Percentiles rank a stretch among this genome's conserved stretches.
These are phyloP conservation scores for Pomacea maculata DNA, from an alignment of 1,140 invertebrate species.

Conservation along the genomic window DNA sequence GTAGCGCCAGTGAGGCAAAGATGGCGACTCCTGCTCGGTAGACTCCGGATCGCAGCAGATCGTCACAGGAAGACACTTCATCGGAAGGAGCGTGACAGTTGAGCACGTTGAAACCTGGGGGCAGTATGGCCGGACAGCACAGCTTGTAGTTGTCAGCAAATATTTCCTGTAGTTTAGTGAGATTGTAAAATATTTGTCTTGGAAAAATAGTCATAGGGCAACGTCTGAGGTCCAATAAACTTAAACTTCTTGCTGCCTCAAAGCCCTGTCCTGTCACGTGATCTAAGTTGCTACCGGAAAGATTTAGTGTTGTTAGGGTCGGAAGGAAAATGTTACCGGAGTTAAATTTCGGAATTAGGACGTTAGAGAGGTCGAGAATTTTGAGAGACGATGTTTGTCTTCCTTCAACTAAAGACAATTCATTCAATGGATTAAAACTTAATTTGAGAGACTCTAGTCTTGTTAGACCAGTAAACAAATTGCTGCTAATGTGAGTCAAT, in stretches of 20 bases:
- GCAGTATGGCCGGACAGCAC: not conserved
- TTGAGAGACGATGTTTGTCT: not conserved
- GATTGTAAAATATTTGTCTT: not conserved
- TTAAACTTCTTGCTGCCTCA: not conserved
- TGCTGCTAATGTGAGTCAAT: not conserved
- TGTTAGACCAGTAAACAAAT: not conserved
- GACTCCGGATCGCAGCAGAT: not conserved
- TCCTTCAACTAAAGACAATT: no score
- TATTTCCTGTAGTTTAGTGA: not conserved
- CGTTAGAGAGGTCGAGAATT: not conserved
- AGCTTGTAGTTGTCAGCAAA: not conserved
- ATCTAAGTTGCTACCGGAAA: not conserved
- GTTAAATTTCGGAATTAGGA: not conserved
- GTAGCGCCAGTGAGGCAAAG: slow-evolving; percentile 26
- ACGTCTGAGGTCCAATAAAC: not conserved
- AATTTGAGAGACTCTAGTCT: not conserved
- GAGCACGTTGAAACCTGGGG: not conserved
- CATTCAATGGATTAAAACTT: not conserved
- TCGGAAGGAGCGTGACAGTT: not conserved
- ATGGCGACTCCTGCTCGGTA: slow-evolving; percentile 29
- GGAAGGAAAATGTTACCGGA: not conserved
- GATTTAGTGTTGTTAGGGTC: not conserved
- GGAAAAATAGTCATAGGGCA: not conserved
- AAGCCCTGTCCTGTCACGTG: not conserved
- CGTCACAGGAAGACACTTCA: slow-evolving; percentile 1